Percentiles rank a stretch among this genome's conserved stretches.
Conservation (phyloP, 2,888 invertebrate species). For the Conops quadrifasciatus region DNA sequence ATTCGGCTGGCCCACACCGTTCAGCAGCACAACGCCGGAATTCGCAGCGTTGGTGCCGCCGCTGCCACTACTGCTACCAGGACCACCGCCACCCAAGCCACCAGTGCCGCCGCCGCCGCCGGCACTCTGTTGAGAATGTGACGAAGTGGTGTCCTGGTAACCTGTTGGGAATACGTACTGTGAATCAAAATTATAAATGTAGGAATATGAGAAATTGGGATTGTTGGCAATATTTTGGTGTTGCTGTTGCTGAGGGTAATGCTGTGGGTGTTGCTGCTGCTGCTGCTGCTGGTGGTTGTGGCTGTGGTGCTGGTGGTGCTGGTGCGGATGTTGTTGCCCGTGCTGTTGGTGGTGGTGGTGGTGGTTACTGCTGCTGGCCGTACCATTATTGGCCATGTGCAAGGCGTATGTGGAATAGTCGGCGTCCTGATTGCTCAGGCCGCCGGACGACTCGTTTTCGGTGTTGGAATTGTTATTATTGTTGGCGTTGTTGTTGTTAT, state of each 20-base stretch:
- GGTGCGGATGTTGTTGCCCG: slow-evolving; percentile 55
- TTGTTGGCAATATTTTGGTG: slow-evolving; percentile 62
- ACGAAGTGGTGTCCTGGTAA: slow-evolving; percentile 65
- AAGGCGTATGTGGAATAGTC: slow-evolving; percentile 57
- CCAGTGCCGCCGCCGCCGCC: slow-evolving; percentile 57
- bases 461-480: slow-evolving; percentile 32
- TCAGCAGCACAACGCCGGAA: slow-evolving; percentile 40
- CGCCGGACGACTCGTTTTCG: slow-evolving; percentile 44
- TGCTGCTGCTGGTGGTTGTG: slow-evolving; percentile 52
- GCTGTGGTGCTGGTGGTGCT: slow-evolving; percentile 53
- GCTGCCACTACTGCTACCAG: slow-evolving; percentile 60
- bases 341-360: slow-evolving; percentile 53
- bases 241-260: slow-evolving; percentile 58
- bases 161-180: slow-evolving; percentile 67
- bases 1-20: slow-evolving; percentile 52
- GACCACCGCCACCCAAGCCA: slow-evolving; percentile 68
- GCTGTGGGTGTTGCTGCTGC: slow-evolving; percentile 58
- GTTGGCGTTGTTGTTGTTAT: slow-evolving; percentile 35
- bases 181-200: slow-evolving; percentile 68
- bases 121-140: slow-evolving; percentile 64
- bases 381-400: slow-evolving; percentile 48
- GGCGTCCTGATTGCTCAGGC: slow-evolving; percentile 51
- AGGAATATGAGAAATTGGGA: slow-evolving; percentile 64
- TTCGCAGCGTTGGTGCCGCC: slow-evolving; percentile 43
- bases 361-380: slow-evolving; percentile 35